A percentile compares a stretch with the other conserved stretches of the same genome.
These are phyloP conservation scores for Campylomormyrus tamandua DNA, from an alignment of 2,113 vertebrate species.

Conservation along the genomic window DNA sequence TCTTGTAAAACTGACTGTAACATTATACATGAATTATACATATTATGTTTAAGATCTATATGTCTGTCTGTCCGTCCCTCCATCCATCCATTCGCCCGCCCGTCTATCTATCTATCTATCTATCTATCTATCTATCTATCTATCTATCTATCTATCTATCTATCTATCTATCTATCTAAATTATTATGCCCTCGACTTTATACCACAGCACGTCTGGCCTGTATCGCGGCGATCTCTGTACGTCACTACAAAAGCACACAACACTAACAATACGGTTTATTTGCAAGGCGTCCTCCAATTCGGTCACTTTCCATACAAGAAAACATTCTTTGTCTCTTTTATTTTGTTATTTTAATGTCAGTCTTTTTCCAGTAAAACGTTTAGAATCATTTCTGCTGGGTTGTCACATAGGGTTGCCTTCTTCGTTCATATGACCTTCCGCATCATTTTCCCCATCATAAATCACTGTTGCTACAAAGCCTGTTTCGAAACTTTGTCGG, in stretches of 20 bases:
- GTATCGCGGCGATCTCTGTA: neutral
- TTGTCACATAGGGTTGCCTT: neutral
- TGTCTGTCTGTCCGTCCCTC: too few species aligned
- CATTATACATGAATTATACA: neutral
- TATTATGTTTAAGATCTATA: neutral
- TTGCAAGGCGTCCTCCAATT: neutral
- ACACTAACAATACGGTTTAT: neutral
- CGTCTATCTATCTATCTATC: neutral
- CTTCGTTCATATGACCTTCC: neutral
- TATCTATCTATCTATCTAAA: neutral
- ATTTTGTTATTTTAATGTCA: neutral
- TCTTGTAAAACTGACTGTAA: neutral
- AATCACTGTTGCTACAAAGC: neutral
- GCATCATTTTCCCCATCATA: neutral
- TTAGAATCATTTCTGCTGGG: neutral
- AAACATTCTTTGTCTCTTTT: neutral
- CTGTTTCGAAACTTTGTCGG: neutral
- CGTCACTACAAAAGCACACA: neutral
- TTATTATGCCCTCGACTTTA: neutral
- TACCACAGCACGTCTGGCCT: neutral
- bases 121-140: neutral
- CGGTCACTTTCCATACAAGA: neutral
- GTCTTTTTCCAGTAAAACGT: neutral
- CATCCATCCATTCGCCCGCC: too few species aligned
- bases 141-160: neutral